Conservation (phyloP, 1,140 invertebrate genomes). For the Melanaphis sacchari region DNA sequence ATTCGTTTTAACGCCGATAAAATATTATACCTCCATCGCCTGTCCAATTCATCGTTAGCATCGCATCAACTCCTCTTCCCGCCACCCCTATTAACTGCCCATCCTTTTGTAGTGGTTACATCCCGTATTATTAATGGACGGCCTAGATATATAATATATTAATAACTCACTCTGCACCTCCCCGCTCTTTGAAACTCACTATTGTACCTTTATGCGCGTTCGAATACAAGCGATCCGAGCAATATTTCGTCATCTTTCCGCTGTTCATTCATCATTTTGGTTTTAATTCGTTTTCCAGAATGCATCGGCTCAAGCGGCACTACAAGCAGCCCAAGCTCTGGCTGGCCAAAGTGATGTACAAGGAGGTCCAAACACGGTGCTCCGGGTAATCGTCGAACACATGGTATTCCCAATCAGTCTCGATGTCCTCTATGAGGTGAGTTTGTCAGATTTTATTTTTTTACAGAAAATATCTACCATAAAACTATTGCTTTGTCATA, state of each 20-base stretch:
- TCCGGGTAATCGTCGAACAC: conserved; percentile 97
- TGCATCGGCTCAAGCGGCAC: conserved; percentile 78
- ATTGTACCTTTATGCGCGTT: background rate
- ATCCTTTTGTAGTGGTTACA: background rate
- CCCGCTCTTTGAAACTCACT: background rate
- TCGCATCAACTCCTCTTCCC: background rate
- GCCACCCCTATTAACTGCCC: background rate
- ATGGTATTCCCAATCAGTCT: conserved; percentile 98
- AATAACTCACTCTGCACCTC: background rate
- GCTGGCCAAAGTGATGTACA: conserved; percentile 75
- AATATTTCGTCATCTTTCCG: background rate
- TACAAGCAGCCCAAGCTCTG: conserved; percentile 81
- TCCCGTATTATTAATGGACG: conserved; percentile 21
- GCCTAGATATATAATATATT: conserved; percentile 21
- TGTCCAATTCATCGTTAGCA: background rate
- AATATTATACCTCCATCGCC: conserved; percentile 37
- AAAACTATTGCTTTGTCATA: background rate
- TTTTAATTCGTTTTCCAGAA: conserved; percentile 68
- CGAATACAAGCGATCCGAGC: background rate
- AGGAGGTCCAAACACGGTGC: conserved; percentile 93
- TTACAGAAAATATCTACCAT: background rate
- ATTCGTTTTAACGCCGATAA: conserved; percentile 38
- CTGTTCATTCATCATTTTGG: conserved; percentile 8
- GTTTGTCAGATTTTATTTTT: conserved; percentile 53
- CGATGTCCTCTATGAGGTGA: conserved; percentile 91